Percentiles rank a stretch among this genome's conserved stretches.
Conservation (phyloP, 2,113 vertebrate genomes). For the Planiliza haematocheilus region DNA sequence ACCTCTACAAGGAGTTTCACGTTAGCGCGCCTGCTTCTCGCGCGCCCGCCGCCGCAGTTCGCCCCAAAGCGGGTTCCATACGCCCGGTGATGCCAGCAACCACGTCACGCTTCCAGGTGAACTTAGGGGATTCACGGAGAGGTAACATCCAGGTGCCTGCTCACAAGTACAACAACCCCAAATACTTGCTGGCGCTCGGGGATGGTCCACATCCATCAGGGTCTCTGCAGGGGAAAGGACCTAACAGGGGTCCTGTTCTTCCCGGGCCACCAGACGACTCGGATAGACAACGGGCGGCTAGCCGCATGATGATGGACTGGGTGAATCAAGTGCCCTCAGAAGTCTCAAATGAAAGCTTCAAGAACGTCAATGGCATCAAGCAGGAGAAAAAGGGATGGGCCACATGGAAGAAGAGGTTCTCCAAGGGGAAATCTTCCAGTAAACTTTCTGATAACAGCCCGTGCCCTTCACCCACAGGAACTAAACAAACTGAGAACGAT, state of each 20-base stretch:
- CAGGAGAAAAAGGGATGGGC: constrained; percentile 20
- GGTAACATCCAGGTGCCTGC: constrained; percentile 84
- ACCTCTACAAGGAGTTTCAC: constrained; percentile 88
- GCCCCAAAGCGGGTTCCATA: constrained; percentile 61
- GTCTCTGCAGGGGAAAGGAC: constrained; percentile 38
- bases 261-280: neutral
- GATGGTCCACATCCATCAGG: constrained; percentile 3
- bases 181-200: constrained; percentile 87
- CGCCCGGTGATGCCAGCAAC: constrained; percentile 66
- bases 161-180: constrained; percentile 94
- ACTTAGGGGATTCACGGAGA: constrained; percentile 67
- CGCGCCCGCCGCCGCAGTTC: neutral
- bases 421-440: constrained; percentile 4
- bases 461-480: neutral
- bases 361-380: neutral
- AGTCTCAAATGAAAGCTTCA: neutral
- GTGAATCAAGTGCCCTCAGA: constrained; percentile 23
- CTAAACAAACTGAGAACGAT: neutral
- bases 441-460: constrained; percentile 15
- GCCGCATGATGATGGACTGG: constrained; percentile 53
- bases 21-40: constrained; percentile 57
- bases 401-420: neutral
- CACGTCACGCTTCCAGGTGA: constrained; percentile 83
- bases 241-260: neutral
- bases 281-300: constrained; percentile 10